A percentile compares a stretch with the other conserved stretches of the same genome.
phyloP scores from a whole-genome alignment of 2,888 invertebrate species.

The Uloborus plumipes region DNA sequence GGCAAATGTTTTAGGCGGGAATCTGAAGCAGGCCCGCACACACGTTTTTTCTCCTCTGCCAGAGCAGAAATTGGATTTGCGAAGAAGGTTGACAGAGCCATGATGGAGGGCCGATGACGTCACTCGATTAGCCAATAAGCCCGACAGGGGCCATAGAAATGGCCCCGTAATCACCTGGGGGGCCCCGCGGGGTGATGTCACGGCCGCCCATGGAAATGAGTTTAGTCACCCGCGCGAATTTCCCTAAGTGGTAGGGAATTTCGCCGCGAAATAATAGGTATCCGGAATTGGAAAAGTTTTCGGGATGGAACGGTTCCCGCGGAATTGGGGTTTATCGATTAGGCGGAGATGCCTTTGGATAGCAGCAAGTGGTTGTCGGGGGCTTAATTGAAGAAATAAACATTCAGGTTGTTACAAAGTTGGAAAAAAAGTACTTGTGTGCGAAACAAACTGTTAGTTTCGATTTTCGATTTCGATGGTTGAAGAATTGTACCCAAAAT shows the following conservation, averaged over 20 bases:
- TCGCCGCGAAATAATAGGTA: neutral
- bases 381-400: too few relatives aligned
- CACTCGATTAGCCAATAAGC: conserved; percentile 63
- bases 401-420: too few relatives aligned
- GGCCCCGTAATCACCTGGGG: conserved; percentile 64
- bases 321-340: too few relatives aligned
- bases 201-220: conserved; percentile 62
- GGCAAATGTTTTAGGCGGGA: conserved; percentile 3
- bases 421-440: too few relatives aligned
- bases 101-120: conserved; percentile 41
- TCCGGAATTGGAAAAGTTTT: conserved; percentile 10
- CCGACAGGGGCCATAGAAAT: conserved; percentile 62
- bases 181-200: conserved; percentile 58
- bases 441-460: too few relatives aligned
- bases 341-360: too few relatives aligned
- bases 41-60: conserved; percentile 33
- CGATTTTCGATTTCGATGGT: too few relatives aligned
- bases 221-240: conserved; percentile 58
- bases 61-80: conserved; percentile 53
- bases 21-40: neutral
- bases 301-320: too few relatives aligned
- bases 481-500: too few relatives aligned
- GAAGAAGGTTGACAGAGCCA: conserved; percentile 9
- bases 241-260: conserved; percentile 51
- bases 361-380: too few relatives aligned